phyloP scores from a whole-genome alignment of 1,140 invertebrate genomes.

The Leptinotarsa undecemlineata region DNA sequence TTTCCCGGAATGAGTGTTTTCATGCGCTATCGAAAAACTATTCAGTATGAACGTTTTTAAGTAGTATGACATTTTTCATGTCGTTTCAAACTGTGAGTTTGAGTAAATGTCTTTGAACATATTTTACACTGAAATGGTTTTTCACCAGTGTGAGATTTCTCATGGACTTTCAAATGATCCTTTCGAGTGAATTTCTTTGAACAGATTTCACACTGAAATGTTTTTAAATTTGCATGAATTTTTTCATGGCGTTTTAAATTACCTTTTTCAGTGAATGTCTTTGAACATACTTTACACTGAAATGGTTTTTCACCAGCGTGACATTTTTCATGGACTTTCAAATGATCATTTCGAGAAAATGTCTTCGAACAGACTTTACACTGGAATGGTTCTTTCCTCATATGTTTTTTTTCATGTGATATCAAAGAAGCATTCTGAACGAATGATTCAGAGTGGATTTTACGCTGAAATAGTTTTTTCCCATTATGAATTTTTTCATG shows the following conservation, averaged over 20 bases:
- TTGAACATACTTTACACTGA: too few species aligned
- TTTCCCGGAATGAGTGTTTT: not conserved
- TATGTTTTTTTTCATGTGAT: too few species aligned
- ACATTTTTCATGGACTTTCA: too few species aligned
- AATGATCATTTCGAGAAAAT: too few species aligned
- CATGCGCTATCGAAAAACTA: not conserved
- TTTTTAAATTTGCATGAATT: not conserved
- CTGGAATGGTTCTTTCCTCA: too few species aligned
- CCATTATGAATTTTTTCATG: too few species aligned
- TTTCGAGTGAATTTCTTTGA: not conserved
- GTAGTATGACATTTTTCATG: not conserved
- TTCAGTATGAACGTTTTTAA: not conserved
- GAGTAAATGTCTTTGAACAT: not conserved
- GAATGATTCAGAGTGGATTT: too few species aligned
- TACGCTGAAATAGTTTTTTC: too few species aligned
- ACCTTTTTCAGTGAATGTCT: not conserved
- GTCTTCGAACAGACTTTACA: too few species aligned
- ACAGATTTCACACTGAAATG: not conserved
- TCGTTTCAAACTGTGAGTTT: not conserved
- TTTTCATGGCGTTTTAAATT: not conserved
- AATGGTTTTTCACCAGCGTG: too few species aligned
- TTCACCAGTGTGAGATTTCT: not conserved
- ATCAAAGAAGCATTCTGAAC: too few species aligned
- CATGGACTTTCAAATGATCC: not conserved
- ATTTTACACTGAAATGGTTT: not conserved